phyloP scores from a whole-genome alignment of 2,797 vertebrate species.

The Spondyliosoma cantharus region DNA sequence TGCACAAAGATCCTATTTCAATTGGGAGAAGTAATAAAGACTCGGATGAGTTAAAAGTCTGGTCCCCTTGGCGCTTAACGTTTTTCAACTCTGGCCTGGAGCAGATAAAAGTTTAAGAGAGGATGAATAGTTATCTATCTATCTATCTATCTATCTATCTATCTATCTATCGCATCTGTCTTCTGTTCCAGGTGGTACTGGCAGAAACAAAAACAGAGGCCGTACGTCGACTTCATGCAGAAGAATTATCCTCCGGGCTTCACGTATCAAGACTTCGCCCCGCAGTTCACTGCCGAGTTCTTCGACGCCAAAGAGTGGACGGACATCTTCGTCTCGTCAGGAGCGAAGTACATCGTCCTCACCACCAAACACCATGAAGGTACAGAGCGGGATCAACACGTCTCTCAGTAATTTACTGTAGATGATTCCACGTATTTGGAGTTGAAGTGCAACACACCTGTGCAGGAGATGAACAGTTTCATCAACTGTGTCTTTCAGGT shows the following conservation, averaged over 20 bases:
- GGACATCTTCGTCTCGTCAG: slow-evolving; percentile 90
- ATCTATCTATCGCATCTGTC: neutral
- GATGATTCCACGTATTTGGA: neutral
- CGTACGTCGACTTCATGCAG: slow-evolving; percentile 92
- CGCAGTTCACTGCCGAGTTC: slow-evolving; percentile 91
- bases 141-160: too few relatives aligned
- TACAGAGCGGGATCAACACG: slow-evolving; percentile 49
- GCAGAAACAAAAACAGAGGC: slow-evolving; percentile 82
- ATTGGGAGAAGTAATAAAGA: too few relatives aligned
- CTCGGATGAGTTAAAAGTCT: too few relatives aligned
- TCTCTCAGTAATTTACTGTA: neutral
- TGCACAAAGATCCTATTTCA: too few relatives aligned
- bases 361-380: slow-evolving; percentile 99
- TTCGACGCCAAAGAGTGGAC: slow-evolving; percentile 92
- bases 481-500: slow-evolving; percentile 77
- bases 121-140: too few relatives aligned
- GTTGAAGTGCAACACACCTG: neutral
- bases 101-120: too few relatives aligned
- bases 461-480: neutral
- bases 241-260: slow-evolving; percentile 91
- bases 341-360: slow-evolving; percentile 95
- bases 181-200: slow-evolving; percentile 90
- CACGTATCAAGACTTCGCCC: slow-evolving; percentile 92
- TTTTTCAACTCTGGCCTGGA: too few relatives aligned
- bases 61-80: too few relatives aligned